These are phyloP conservation scores for Hanleya hanleyi DNA, from an alignment of 2,888 invertebrate species.

Conservation along the genomic window DNA sequence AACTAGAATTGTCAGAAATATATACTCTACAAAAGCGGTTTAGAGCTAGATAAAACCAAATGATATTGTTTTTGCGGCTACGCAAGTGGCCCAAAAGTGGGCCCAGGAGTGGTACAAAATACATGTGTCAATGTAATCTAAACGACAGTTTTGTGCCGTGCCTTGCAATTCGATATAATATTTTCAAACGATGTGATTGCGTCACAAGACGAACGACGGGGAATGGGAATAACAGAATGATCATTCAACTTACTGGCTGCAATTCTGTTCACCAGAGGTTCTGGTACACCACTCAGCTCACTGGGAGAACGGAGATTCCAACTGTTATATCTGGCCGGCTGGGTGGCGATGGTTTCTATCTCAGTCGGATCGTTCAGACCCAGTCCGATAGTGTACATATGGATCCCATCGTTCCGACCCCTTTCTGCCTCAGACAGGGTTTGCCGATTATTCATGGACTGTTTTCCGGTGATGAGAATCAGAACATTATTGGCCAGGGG, in stretches of 20 bases:
- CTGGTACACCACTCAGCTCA: neutral
- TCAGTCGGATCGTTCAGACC: neutral
- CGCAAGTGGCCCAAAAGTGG: no score
- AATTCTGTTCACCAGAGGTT: neutral
- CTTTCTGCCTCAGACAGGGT: neutral
- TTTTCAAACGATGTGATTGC: no score
- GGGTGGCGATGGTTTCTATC: neutral
- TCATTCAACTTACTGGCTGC: neutral
- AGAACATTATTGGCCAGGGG: slow-evolving; percentile 7
- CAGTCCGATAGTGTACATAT: slow-evolving; percentile 1
- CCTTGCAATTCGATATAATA: no score
- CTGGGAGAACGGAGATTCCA: neutral
- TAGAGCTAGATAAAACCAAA: no score
- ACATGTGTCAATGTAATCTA: no score
- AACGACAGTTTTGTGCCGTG: no score
- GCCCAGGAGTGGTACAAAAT: no score
- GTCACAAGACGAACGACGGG: no score
- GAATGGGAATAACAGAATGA: no score
- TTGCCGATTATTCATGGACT: neutral
- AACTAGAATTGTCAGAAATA: no score
- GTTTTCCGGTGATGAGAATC: neutral
- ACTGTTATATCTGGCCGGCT: neutral
- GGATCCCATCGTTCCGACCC: neutral
- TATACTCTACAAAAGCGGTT: no score
- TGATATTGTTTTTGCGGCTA: no score